Evolutionary conservation across 2,888 invertebrate genomes (phyloP), one percentile per base, ranked within the genome.

Genomic region (Polyommatus icarus): DNA sequence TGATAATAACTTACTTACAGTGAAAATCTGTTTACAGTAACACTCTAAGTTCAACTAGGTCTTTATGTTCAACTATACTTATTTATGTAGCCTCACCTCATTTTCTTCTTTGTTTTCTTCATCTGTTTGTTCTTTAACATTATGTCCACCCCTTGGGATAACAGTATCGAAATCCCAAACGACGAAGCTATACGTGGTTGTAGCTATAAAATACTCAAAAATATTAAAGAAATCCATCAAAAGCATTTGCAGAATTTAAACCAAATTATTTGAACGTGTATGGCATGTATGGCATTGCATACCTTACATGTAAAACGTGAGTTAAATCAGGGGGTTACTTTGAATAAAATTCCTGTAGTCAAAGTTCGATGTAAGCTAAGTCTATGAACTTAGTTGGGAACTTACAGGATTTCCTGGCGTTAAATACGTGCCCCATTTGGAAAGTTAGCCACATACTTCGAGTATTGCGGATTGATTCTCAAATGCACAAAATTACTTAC

Each of bases 131-230:
- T 87, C 88, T 54, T 88, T 84, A 7, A 87, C 85, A 1, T 86
- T 84, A 32, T 92, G 93, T 15, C 89, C 90, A 0, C 85, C 90
- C 80, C 93, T 85, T 0, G 91, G 86, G 46, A 94, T 92, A 1
- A 90, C 88, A 78, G 94, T 93, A 29, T 95, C 95, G 71, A 97
- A 95, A 84, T 97, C 96, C 98, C 98, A 98, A 7, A 98, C 95
- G 0, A 97, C 95, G 83, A 98, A 98, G 78, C 98, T 97, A 84
- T 97, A 97, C 7, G 97, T 97, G 1, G 97, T 96, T 0, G 97
- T 97, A 0, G 95, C 96, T 95, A 84, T 3, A 88, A 87, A 76
- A 77, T 54, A 76, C 54, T 76, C 54, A 36, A 36, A 75, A 71
- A 32, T 36, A 71, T 7, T 12, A 40, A 72, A 76, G 54, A 24